phyloP scores from a whole-genome alignment of 64 coral and sea anemone species.

The Actinia tenebrosa region DNA sequence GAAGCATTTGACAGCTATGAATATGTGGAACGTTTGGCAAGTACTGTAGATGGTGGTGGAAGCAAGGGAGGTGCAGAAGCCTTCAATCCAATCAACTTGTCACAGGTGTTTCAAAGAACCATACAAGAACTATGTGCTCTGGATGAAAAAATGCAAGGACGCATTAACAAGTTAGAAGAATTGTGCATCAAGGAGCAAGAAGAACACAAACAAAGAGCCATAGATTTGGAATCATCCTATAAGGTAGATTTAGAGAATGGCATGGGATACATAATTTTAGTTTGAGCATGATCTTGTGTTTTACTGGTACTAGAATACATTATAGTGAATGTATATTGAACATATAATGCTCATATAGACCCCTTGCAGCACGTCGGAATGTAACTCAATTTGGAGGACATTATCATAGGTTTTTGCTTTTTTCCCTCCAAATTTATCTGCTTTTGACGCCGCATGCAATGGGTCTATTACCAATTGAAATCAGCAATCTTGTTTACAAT shows the following conservation, averaged over 20 bases:
- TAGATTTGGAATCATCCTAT: conserved; percentile 80
- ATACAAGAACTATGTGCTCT: conserved; percentile 75
- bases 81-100: conserved; percentile 85
- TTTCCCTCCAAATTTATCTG: too few species aligned
- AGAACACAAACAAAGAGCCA: conserved; percentile 81
- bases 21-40: conserved; percentile 95
- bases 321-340: too few species aligned
- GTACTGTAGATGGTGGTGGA: conserved; percentile 88
- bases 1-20: conserved; percentile 89
- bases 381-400: too few species aligned
- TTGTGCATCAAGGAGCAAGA: conserved; percentile 87
- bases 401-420: too few species aligned
- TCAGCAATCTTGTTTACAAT: too few species aligned
- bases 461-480: too few species aligned
- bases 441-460: too few species aligned
- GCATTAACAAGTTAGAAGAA: conserved; percentile 95
- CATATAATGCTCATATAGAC: too few species aligned
- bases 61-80: conserved; percentile 80
- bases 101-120: conserved; percentile 78
- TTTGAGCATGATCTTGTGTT: too few species aligned
- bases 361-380: too few species aligned
- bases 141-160: conserved; percentile 92
- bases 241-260: conserved; percentile 44
- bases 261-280: too few species aligned
- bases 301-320: too few species aligned